Evolutionary conservation across 2,888 invertebrate genomes (phyloP).

Genomic region (Habroteleia sp.): DNA sequence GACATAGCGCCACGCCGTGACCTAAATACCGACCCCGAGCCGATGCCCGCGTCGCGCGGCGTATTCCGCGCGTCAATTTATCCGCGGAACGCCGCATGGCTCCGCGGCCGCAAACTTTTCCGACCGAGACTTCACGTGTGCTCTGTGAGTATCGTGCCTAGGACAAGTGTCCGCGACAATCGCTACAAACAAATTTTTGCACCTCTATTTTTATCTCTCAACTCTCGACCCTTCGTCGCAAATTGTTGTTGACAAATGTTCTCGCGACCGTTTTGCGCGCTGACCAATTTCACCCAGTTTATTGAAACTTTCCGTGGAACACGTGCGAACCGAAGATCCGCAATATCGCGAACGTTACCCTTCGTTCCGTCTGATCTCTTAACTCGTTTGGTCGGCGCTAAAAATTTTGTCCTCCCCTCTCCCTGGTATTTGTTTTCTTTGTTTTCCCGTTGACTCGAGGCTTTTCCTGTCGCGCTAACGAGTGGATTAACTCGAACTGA

Average conservation of each 20-base stretch:
- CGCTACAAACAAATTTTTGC: too few relatives aligned
- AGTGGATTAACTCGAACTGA: constrained; percentile 41
- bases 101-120: constrained; percentile 25
- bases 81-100: constrained; percentile 11
- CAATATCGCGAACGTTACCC: constrained; percentile 10
- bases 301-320: constrained; percentile 39
- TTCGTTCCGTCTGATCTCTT: not conserved
- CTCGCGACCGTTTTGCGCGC: constrained; percentile 14
- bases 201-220: too few relatives aligned
- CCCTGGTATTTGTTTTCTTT: not conserved
- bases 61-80: constrained; percentile 15
- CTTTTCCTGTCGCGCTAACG: constrained; percentile 24
- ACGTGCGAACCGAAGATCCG: constrained; percentile 25
- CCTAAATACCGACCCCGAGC: constrained; percentile 36
- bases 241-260: constrained; percentile 36
- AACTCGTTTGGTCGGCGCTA: not conserved
- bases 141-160: constrained; percentile 39
- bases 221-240: constrained; percentile 3
- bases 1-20: constrained; percentile 38
- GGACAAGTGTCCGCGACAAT: constrained; percentile 8
- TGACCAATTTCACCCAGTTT: constrained; percentile 45
- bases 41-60: constrained; percentile 29
- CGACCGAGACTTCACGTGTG: constrained; percentile 36
- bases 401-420: not conserved
- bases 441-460: constrained; percentile 32